phyloP scores from a whole-genome alignment of 2,797 vertebrate species.

The Channallabes apus region DNA sequence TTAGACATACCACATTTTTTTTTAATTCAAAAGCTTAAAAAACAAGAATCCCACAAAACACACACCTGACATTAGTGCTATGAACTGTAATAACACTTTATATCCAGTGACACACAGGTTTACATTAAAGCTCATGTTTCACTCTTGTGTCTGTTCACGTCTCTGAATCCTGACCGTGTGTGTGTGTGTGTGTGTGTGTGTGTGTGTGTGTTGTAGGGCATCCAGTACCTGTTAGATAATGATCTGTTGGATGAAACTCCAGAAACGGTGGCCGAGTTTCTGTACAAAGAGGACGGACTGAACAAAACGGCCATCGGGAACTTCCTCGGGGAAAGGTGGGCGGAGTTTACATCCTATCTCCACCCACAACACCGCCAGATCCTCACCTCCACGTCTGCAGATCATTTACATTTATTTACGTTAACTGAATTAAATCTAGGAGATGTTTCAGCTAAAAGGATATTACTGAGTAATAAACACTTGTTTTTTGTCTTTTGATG shows the following conservation, averaged over 20 bases:
- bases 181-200: conserved; percentile 25
- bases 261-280: conserved; percentile 83
- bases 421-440: background rate
- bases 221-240: conserved; percentile 81
- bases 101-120: no score
- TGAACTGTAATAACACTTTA: background rate
- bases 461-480: background rate
- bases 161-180: background rate
- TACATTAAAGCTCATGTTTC: no score
- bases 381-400: background rate
- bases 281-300: conserved; percentile 92
- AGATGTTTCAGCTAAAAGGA: background rate
- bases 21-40: no score
- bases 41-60: background rate
- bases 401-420: background rate
- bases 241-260: conserved; percentile 73
- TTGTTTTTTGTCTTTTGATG: background rate
- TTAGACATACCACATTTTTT: background rate
- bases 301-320: conserved; percentile 91
- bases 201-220: conserved; percentile 72
- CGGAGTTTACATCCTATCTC: background rate
- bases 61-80: background rate
- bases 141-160: background rate
- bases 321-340: conserved; percentile 85
- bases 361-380: background rate